phyloP scores from a whole-genome alignment of 2,797 vertebrate genomes.

The Hipposideros larvatus region DNA sequence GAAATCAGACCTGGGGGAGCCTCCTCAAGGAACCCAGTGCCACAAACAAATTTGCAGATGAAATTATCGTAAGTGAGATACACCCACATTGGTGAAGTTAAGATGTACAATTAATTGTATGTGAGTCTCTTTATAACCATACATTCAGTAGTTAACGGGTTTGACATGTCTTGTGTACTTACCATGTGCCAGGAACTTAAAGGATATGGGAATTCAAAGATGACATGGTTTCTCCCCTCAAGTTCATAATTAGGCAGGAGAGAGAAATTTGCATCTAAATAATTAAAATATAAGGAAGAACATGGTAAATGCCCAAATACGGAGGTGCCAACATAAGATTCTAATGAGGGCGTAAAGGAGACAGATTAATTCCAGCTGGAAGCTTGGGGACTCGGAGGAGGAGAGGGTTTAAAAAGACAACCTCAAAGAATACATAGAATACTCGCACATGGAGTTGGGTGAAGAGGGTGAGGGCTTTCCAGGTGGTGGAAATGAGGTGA shows the following conservation, averaged over 20 bases:
- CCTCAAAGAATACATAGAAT: neutral
- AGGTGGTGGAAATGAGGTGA: neutral
- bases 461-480: neutral
- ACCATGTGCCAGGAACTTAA: neutral
- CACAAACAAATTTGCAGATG: conserved; percentile 38
- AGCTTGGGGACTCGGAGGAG: neutral
- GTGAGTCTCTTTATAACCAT: neutral
- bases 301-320: neutral
- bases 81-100: neutral
- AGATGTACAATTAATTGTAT: conserved; percentile 6
- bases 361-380: conserved; percentile 66
- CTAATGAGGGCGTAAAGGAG: conserved; percentile 39
- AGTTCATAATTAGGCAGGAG: conserved; percentile 21
- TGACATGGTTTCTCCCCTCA: neutral
- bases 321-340: conserved; percentile 55
- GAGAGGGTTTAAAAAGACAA: neutral
- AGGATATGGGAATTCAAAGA: neutral
- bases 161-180: neutral
- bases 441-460: neutral
- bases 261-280: conserved; percentile 20
- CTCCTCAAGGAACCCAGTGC: neutral
- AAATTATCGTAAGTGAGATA: neutral
- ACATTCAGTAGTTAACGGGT: neutral
- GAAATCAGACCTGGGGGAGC: neutral
- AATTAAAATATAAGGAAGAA: conserved; percentile 31